Base-by-base conservation (phyloP, 2,113 vertebrate species). In the Bombycilla garrulus region DNA sequence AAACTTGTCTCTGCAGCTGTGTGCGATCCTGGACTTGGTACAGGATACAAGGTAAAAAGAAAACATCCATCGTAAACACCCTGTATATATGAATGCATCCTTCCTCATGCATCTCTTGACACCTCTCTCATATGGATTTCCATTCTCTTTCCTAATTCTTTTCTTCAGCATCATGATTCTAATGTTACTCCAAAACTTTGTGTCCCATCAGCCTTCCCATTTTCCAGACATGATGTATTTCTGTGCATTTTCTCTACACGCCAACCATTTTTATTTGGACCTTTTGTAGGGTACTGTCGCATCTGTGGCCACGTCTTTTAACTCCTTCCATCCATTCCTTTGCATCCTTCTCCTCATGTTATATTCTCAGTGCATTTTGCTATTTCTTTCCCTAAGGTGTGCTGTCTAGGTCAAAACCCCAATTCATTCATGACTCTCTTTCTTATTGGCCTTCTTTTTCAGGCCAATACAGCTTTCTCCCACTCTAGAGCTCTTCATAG, bases 11-110 rank as follows among this genome's bases (percentile, higher is more conserved):
- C 98, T 71, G 98, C 98, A 80, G 99, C 98, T 69, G 98, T 99
- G 74, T 98, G 98, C 93, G 99, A 99, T 97, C 99, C 99, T 28
- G 99, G 99, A 90, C 97, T 99, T 82, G 98, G 99, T 80, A 97
- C 98, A 79, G 99, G 98, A 93, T 98, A 98, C 93, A 98, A 98
- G 98, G 99, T 99, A 98, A 98, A 95, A 95, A 71, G 21, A 26
- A 21, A 80, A 48, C 58, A 29, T 38, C n/a, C 22, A 4, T 44
- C 38, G 16, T 62, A 33, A 66, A 31, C 17, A 62, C 12, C 7
- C 14, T 69, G 3, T 44, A 10, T 60, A 38, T 54, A 10, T 48
- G 25, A 83, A 54, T 51, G 12, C 2, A 0, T 80, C 58, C n/a
- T 66, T 66, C 9, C 38, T 77, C 22, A 9, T 40, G 17, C 5